These are phyloP conservation scores for Artibeus lituratus DNA, from an alignment of 2,797 vertebrate genomes.

Conservation along the genomic window DNA sequence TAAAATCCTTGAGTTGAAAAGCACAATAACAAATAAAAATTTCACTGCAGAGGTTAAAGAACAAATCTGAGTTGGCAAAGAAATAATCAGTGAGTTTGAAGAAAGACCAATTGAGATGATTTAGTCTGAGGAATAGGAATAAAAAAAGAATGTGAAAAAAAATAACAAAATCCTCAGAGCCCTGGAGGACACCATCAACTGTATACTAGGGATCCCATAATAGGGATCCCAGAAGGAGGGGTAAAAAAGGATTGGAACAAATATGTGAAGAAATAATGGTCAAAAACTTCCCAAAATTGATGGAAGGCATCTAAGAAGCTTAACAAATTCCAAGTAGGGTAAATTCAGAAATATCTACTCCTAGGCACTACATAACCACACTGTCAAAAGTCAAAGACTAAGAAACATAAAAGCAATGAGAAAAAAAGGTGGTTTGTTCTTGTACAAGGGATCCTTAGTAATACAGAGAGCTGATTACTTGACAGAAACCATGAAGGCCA, in stretches of 20 bases:
- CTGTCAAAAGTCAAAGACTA: background rate
- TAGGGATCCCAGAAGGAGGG: background rate
- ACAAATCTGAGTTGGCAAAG: background rate
- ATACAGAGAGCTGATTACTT: background rate
- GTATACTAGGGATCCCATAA: background rate
- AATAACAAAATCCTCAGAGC: background rate
- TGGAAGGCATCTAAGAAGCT: background rate
- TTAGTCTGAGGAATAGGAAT: background rate
- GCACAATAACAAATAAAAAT: background rate
- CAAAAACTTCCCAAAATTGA: background rate
- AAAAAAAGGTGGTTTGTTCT: background rate
- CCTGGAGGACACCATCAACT: background rate
- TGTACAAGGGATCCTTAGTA: background rate
- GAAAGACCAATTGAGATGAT: background rate
- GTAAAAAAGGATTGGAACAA: background rate
- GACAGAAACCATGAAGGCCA: background rate
- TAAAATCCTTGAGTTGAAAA: slow-evolving; percentile 15
- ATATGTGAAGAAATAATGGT: background rate
- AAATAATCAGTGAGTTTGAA: background rate
- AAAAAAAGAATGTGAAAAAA: background rate
- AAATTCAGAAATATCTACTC: background rate
- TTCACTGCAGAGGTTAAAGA: background rate
- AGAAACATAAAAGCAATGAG: background rate
- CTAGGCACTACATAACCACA: background rate
- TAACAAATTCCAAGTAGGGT: background rate